Evolutionary conservation across 2,797 vertebrate genomes (phyloP).

Genomic region (Anguilla megastoma): DNA sequence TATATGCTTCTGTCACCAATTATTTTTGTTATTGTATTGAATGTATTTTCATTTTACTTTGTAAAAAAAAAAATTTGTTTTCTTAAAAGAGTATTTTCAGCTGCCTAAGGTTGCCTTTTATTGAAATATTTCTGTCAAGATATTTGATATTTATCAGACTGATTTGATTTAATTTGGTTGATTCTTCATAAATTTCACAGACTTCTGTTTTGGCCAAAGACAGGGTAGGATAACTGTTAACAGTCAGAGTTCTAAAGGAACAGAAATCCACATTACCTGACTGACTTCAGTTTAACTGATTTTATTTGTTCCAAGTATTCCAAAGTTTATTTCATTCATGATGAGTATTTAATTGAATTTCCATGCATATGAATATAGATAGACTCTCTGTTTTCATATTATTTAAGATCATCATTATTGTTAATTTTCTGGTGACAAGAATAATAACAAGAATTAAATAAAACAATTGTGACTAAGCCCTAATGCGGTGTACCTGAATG

Average conservation of each 20-base stretch:
- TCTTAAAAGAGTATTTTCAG: background rate
- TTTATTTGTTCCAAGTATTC: background rate
- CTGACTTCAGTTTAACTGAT: background rate
- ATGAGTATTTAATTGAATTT: background rate
- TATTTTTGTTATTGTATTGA: background rate
- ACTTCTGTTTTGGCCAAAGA: background rate
- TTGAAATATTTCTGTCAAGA: background rate
- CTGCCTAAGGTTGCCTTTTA: background rate
- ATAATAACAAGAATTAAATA: background rate
- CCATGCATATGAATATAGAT: background rate
- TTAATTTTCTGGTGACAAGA: background rate
- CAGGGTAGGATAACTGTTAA: background rate
- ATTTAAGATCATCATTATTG: background rate
- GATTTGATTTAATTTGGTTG: background rate
- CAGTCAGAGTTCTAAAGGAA: background rate
- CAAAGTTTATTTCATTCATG: background rate
- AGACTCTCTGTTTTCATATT: background rate
- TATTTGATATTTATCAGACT: background rate
- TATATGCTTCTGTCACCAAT: background rate
- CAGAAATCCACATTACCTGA: background rate
- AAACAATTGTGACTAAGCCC: background rate
- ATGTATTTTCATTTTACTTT: background rate
- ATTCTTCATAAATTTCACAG: background rate
- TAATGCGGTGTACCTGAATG: background rate
- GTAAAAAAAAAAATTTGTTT: background rate